These are phyloP conservation scores for Ptyas mucosa DNA, from an alignment of 2,113 vertebrate species.

Conservation along the genomic window DNA sequence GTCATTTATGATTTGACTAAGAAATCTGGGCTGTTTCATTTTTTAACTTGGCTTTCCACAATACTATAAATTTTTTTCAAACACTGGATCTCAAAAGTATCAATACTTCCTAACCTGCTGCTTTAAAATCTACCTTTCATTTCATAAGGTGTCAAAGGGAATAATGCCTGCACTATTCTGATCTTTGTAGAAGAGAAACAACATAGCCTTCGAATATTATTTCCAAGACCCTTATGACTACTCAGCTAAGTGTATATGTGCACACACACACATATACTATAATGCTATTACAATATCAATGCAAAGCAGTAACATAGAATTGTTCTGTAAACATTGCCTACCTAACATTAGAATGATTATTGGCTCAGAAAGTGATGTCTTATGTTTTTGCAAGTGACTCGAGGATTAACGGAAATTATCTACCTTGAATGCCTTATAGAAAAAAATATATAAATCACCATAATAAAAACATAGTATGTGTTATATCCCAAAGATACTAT, in stretches of 20 bases:
- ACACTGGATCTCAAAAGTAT: neutral
- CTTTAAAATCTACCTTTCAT: neutral
- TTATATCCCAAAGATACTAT: neutral
- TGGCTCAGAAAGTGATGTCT: neutral
- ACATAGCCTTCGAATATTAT: neutral
- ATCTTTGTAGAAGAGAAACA: neutral
- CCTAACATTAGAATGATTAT: neutral
- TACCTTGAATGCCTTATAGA: neutral
- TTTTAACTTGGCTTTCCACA: neutral
- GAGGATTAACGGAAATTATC: neutral
- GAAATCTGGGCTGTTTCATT: neutral
- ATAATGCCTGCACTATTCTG: neutral
- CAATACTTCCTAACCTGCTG: neutral
- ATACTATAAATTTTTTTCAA: neutral
- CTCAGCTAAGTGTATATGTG: neutral
- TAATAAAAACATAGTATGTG: neutral
- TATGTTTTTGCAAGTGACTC: neutral
- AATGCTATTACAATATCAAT: neutral
- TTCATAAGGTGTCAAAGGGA: neutral
- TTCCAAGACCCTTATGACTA: neutral
- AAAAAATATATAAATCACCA: neutral
- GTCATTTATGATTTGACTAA: neutral
- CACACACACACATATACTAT: neutral
- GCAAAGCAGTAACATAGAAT: neutral
- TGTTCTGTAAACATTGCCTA: neutral